Base-by-base conservation (phyloP, 2,888 invertebrate species). In the Tenthredo scrophulariae region DNA sequence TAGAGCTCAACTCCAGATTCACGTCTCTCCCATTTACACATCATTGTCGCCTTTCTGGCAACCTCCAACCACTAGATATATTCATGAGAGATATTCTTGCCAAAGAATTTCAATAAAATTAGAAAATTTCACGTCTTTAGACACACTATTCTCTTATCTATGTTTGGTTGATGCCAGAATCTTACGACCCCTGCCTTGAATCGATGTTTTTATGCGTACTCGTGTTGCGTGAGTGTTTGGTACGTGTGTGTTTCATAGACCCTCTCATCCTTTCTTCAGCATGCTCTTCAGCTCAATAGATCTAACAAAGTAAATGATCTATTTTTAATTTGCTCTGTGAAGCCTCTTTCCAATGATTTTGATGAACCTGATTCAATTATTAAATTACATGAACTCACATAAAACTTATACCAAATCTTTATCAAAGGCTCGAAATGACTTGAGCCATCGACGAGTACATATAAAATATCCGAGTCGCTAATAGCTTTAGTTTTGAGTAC, bases 261-360 rank as follows among this genome's bases (percentile, higher is more conserved):
- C 86, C 87, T 85, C 84, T 82, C 65, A 86, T 86, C 86, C 82
- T 86, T 79, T 87, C 85, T 87, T 85, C 75, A 88, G 91, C 91
- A 91, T 91, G 91, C 86, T 62, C 58, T 80, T 62, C 58, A 62
- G 80, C 80, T 80, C 80, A 40, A 62, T 50, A 50, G 50, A 80
- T 80, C 77, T n/a, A 62, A 58, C 40, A 80, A 62, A 5, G 40
- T 58, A 43, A 29, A 77, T 77, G 46, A 77, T 80, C 40, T 80
- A 22, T 80, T n/a, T 62, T 62, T 80, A 9, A 62, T 62, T 80
- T 80, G 80, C 62, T 80, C 40, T 80, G 26, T 62, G 13, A 15
- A 46, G 33, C 33, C n/a, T 75, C 9, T 77, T 46, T 22, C 9
- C 26, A 54, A 54, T 50, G 15, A 46, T 46, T 46, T 46, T 7